A percentile compares a stretch with the other conserved stretches of the same genome.
Evolutionary conservation across 2,797 vertebrate species (phyloP).

Genomic region (Hypotaenidia philippensis): DNA sequence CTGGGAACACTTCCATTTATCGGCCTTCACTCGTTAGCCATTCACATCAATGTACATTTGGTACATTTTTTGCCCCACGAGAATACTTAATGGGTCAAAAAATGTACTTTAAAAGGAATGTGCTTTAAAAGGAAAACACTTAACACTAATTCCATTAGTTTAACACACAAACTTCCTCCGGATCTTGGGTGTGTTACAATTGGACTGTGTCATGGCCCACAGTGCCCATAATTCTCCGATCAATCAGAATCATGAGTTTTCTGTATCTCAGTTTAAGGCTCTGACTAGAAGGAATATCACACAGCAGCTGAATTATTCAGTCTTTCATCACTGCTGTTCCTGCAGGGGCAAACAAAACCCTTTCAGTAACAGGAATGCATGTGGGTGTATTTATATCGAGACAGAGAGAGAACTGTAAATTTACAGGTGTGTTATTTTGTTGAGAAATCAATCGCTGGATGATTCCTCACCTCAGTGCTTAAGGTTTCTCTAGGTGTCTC

Average conservation of each 20-base stretch:
- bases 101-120: not conserved
- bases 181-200: not conserved
- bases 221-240: not conserved
- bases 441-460: not conserved
- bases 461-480: not conserved
- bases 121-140: not conserved
- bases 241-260: not conserved
- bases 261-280: not conserved
- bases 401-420: not conserved
- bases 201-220: not conserved
- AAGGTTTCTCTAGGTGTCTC: not conserved
- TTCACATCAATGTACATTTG: not conserved
- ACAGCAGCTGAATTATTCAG: not conserved
- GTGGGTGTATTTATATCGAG: no score
- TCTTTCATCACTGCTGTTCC: not conserved
- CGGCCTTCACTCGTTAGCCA: not conserved
- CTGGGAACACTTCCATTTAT: not conserved
- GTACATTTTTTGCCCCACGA: not conserved
- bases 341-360: not conserved
- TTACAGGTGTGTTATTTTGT: not conserved
- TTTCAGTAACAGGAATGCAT: not conserved
- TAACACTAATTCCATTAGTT: not conserved
- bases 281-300: not conserved
- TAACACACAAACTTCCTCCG: not conserved
- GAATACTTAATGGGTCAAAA: no score